Conservation (phyloP, 2,797 vertebrate species). For the Trematomus bernacchii region DNA sequence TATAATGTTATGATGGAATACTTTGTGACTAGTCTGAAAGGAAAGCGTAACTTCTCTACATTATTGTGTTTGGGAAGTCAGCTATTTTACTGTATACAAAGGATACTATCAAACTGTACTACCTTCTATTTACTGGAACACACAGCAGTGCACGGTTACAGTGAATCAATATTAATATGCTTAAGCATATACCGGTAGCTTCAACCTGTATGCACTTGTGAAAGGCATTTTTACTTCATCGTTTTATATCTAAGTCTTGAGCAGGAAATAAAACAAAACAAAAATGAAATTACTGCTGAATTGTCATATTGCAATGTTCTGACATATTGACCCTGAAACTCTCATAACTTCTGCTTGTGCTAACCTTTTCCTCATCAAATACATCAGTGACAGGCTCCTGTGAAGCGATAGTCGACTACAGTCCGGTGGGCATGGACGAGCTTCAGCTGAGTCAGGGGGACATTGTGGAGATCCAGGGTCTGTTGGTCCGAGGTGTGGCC, state of each 20-base stretch:
- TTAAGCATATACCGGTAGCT: not conserved
- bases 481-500: conserved; percentile 88
- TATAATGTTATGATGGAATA: not conserved
- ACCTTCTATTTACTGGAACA: not conserved
- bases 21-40: not conserved
- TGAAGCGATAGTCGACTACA: conserved; percentile 85
- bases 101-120: not conserved
- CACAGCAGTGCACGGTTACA: not conserved
- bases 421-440: conserved; percentile 87
- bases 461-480: conserved; percentile 89
- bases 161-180: conserved; percentile 16
- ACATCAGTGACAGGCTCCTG: conserved; percentile 90
- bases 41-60: not conserved
- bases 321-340: not conserved
- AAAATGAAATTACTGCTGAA: not conserved
- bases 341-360: not conserved
- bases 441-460: conserved; percentile 91
- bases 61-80: not conserved
- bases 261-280: not conserved
- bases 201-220: not conserved
- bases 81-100: not conserved
- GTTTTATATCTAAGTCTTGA: not conserved
- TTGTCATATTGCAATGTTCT: not conserved
- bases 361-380: conserved; percentile 7
- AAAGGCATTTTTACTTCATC: not conserved